Evolutionary conservation across 2,797 vertebrate genomes (phyloP), one percentile per base, ranked within the genome.

Genomic region (Somateria mollissima): DNA sequence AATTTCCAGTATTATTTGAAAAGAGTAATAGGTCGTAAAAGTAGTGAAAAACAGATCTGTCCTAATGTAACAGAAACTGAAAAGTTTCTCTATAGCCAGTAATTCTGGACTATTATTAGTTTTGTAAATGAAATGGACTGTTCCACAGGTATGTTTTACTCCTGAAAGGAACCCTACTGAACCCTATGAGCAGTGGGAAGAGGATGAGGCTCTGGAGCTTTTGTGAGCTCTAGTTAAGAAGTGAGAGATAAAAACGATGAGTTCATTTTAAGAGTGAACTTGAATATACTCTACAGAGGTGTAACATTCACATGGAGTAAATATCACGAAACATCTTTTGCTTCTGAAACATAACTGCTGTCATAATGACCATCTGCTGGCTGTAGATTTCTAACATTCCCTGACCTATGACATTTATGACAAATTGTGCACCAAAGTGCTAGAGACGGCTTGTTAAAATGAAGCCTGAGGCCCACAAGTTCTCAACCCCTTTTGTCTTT

Each of bases 341-440:
- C 88, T 95, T 97, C 96, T 97, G 95, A 97, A 97, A 97, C 74
- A 71, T 97, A 98, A 98, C 96, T 97, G 97, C 97, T 98, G 97
- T 98, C 97, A 97, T 98, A 98, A 98, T 98, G 98, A 98, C 98
- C 98, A 98, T 98, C 98, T 98, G 98, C 97, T 98, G 97, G 95
- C 93, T 98, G 97, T 97, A 97, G 97, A 97, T 98, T 98, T 98
- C 76, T 96, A 97, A 97, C 97, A 98, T 97, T 97, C 97, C 94
- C 97, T 98, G 98, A 98, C 98, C 98, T 98, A 95, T 98, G 98
- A 98, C 98, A 98, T 98, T 98, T 98, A 98, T 98, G 98, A 99
- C 98, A 99, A 98, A 99, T 99, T 98, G 98, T 94, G 90, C 98
- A 98, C 98, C 97, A 98, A 98, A 98, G 98, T 98, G 98, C 98